Evolutionary conservation across 2,797 vertebrate species (phyloP).

Genomic region (Coracias cyanogaster): DNA sequence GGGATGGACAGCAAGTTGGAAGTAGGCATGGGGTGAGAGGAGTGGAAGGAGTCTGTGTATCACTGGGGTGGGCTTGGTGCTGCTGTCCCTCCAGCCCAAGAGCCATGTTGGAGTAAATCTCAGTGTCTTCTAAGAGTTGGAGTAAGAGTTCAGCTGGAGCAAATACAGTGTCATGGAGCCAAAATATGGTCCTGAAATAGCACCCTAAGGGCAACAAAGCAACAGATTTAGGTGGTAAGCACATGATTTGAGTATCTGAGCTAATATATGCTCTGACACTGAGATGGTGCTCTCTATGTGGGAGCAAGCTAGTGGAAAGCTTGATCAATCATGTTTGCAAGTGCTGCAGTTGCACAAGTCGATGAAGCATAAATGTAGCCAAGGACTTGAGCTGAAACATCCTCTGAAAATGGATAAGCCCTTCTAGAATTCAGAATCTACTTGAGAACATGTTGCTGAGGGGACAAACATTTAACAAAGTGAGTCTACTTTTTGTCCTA

Average conservation of each 20-base stretch:
- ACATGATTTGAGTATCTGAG: not conserved
- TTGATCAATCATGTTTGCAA: not conserved
- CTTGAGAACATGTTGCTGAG: not conserved
- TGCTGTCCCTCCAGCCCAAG: fast-evolving
- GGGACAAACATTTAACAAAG: not conserved
- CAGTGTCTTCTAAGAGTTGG: not conserved
- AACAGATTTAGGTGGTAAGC: not conserved
- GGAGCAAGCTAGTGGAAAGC: not conserved
- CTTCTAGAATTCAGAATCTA: not conserved
- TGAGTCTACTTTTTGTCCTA: not conserved
- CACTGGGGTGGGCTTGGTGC: not conserved
- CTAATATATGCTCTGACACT: not conserved
- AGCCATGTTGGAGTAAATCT: too few species aligned
- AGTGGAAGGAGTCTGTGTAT: not conserved
- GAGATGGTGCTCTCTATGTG: not conserved
- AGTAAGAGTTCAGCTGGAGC: not conserved
- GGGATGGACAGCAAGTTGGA: not conserved
- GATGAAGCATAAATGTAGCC: not conserved
- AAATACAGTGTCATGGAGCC: not conserved
- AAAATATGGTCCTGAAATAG: not conserved
- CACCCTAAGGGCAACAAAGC: not conserved
- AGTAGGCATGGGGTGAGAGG: not conserved
- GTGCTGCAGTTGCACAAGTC: not conserved
- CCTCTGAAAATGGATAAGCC: slow-evolving; percentile 10
- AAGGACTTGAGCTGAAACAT: not conserved